Evolutionary conservation across 2,113 vertebrate species (phyloP).

Genomic region (Calonectris borealis): DNA sequence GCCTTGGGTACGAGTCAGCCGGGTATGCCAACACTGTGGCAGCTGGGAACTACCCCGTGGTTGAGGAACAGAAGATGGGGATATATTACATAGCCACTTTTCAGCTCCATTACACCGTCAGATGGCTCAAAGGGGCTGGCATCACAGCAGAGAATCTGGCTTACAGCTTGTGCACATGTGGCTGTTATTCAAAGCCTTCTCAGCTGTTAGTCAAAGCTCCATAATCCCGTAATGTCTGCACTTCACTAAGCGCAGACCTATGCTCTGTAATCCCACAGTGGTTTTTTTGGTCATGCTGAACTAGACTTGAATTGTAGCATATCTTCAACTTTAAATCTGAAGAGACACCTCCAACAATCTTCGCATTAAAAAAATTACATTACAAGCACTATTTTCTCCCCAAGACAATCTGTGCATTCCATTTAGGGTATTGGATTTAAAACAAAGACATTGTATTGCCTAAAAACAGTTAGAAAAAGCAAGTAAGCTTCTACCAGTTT

Average conservation of each 20-base stretch:
- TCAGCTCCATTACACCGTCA: slow-evolving; percentile 51
- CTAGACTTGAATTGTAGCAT: neutral
- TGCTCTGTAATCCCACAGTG: neutral
- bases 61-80: neutral
- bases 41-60: neutral
- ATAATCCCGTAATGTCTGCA: neutral
- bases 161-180: neutral
- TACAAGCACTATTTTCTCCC: neutral
- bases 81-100: slow-evolving; percentile 1
- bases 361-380: neutral
- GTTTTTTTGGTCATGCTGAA: neutral
- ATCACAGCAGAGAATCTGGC: slow-evolving; percentile 26
- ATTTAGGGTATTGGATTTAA: neutral
- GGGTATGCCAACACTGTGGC: neutral
- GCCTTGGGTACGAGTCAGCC: fast-evolving
- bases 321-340: neutral
- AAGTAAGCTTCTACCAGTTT: neutral
- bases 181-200: slow-evolving; percentile 30
- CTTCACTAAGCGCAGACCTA: neutral
- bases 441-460: neutral
- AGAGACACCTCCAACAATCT: neutral
- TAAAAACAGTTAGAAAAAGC: neutral
- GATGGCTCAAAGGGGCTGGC: slow-evolving; percentile 29
- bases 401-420: neutral
- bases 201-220: neutral